Percentiles rank a stretch among this genome's conserved stretches.
Evolutionary conservation across 64 coral and sea anemone genomes (phyloP).

Genomic region (Orbicella faveolata): DNA sequence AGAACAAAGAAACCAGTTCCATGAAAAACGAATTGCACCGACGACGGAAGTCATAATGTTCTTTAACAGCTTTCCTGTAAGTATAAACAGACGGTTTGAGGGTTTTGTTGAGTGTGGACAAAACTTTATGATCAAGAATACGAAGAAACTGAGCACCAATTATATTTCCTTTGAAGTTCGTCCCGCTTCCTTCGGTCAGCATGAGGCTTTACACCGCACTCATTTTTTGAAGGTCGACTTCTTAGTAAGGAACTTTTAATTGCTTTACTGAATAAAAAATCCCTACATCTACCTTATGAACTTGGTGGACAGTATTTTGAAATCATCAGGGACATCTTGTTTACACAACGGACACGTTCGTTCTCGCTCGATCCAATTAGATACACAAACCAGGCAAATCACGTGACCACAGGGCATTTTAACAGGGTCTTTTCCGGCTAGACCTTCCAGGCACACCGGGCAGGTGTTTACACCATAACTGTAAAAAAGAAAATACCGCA

Average conservation of each 20-base stretch:
- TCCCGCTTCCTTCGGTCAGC: no score
- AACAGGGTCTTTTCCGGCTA: conserved; percentile 9
- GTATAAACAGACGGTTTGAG: neutral
- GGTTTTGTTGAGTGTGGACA: no score
- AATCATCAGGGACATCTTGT: conserved; percentile 34
- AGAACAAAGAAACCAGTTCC: conserved; percentile 79
- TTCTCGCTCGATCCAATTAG: conserved; percentile 35
- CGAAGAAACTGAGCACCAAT: no score
- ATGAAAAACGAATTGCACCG: conserved; percentile 83
- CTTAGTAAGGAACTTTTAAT: neutral
- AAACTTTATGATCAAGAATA: no score
- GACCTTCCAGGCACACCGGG: conserved; percentile 42
- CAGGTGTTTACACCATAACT: conserved; percentile 50
- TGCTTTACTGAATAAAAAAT: neutral
- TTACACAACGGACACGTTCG: conserved; percentile 53
- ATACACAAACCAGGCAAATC: conserved; percentile 42
- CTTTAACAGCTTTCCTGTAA: conserved; percentile 41
- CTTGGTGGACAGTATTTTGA: conserved; percentile 1
- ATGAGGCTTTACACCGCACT: no score
- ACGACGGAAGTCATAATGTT: conserved; percentile 44
- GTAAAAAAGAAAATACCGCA: neutral
- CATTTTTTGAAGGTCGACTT: no score
- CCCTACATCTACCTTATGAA: neutral
- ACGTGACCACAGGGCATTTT: conserved; percentile 50
- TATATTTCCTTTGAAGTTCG: no score